These are phyloP conservation scores for Picus viridis DNA, from an alignment of 2,797 vertebrate genomes.

Conservation along the genomic window DNA sequence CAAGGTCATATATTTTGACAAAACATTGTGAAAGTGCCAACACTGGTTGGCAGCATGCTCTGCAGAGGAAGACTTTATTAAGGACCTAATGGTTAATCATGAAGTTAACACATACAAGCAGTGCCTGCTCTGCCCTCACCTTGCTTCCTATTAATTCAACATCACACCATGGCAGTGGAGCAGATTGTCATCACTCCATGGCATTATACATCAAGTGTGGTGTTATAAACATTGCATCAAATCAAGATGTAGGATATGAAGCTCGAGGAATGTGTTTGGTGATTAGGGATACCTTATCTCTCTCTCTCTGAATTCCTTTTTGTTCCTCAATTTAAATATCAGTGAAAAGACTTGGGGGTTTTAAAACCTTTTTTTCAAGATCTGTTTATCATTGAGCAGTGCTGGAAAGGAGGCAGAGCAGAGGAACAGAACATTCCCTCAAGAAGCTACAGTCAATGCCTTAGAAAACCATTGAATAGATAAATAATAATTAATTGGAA, in stretches of 20 bases:
- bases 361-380: not conserved
- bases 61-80: conserved; percentile 62
- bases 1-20: conserved; percentile 62
- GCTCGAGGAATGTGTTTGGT: conserved; percentile 51
- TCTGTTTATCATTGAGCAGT: conserved; percentile 64
- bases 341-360: conserved; percentile 12
- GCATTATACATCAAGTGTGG: conserved; percentile 65
- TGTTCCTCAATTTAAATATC: conserved; percentile 51
- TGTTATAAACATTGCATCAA: conserved; percentile 70
- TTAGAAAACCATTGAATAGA: not conserved
- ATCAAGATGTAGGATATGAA: conserved; percentile 65
- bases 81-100: conserved; percentile 70
- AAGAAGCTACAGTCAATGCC: not conserved
- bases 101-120: conserved; percentile 60
- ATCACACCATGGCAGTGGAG: conserved; percentile 67
- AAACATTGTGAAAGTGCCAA: conserved; percentile 69
- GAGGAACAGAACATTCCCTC: not conserved
- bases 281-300: conserved; percentile 63
- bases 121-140: conserved; percentile 71
- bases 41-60: conserved; percentile 66
- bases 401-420: conserved; percentile 31
- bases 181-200: conserved; percentile 71
- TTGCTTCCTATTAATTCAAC: conserved; percentile 70
- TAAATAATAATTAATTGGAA: too few species aligned
- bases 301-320: conserved; percentile 42